phyloP scores from a whole-genome alignment of 2,797 vertebrate genomes.

The Bovichtus diacanthus region DNA sequence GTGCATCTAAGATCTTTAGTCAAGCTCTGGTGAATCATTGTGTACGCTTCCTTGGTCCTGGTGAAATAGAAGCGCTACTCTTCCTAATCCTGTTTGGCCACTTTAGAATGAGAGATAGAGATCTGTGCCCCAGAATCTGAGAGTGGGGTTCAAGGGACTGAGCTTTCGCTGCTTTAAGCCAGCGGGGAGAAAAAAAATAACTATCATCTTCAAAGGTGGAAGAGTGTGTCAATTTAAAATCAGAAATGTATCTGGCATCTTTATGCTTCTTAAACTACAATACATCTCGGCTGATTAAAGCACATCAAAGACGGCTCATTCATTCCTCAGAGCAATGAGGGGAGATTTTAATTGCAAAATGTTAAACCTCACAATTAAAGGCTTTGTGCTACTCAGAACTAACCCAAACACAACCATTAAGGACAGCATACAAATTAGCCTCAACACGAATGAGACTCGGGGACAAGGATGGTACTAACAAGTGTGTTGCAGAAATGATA shows the following conservation, averaged over 20 bases:
- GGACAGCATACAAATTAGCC: constrained; percentile 91
- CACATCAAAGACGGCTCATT: constrained; percentile 94
- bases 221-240: constrained; percentile 89
- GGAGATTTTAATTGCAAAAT: constrained; percentile 98
- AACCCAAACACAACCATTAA: constrained; percentile 90
- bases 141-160: constrained; percentile 82
- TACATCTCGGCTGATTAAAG: constrained; percentile 94
- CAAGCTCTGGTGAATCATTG: constrained; percentile 78
- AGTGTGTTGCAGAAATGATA: constrained; percentile 77
- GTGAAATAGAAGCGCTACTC: constrained; percentile 79
- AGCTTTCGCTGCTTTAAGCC: constrained; percentile 81
- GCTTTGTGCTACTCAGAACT: constrained; percentile 91
- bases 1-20: constrained; percentile 78
- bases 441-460: constrained; percentile 63
- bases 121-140: constrained; percentile 83
- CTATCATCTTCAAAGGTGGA: constrained; percentile 88
- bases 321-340: constrained; percentile 91
- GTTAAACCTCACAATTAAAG: constrained; percentile 98
- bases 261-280: constrained; percentile 94
- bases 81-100: constrained; percentile 88
- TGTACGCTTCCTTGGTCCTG: constrained; percentile 76
- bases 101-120: constrained; percentile 84
- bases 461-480: constrained; percentile 78
- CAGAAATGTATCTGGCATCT: constrained; percentile 93
- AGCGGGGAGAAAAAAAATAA: constrained; percentile 55